A percentile compares a stretch with the other conserved stretches of the same genome.
phyloP scores from a whole-genome alignment of 2,113 vertebrate species.

The Hypanus sabinus region DNA sequence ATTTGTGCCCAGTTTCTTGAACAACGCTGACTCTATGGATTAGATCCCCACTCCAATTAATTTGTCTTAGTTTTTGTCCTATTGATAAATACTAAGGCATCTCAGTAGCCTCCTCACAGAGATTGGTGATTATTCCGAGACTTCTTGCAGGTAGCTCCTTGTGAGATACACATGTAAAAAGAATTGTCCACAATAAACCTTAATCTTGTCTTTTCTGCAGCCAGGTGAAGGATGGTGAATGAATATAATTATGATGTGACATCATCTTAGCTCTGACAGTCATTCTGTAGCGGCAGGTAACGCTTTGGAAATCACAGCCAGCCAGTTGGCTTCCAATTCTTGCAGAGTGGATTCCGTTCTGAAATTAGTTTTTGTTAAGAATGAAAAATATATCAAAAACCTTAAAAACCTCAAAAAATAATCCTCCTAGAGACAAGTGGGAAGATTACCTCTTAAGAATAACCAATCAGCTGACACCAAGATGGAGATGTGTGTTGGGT shows the following conservation, averaged over 20 bases:
- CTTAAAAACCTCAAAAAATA: neutral
- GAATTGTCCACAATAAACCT: slow-evolving; percentile 5
- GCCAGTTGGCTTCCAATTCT: neutral
- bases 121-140: neutral
- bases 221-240: too few species aligned
- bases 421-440: neutral
- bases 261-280: neutral
- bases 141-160: neutral
- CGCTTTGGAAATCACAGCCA: neutral
- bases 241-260: slow-evolving; percentile 2
- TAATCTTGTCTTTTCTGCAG: neutral
- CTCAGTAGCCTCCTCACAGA: neutral
- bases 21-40: neutral
- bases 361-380: neutral
- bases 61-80: neutral
- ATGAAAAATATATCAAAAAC: neutral
- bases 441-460: neutral
- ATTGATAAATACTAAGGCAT: neutral
- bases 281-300: neutral
- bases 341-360: neutral
- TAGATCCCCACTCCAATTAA: neutral
- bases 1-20: neutral
- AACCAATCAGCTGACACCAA: neutral
- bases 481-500: neutral
- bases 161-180: neutral